Percentiles rank a stretch among this genome's conserved stretches.
These are phyloP conservation scores for Nipponia nippon DNA, from an alignment of 2,113 vertebrate species.

Conservation along the genomic window DNA sequence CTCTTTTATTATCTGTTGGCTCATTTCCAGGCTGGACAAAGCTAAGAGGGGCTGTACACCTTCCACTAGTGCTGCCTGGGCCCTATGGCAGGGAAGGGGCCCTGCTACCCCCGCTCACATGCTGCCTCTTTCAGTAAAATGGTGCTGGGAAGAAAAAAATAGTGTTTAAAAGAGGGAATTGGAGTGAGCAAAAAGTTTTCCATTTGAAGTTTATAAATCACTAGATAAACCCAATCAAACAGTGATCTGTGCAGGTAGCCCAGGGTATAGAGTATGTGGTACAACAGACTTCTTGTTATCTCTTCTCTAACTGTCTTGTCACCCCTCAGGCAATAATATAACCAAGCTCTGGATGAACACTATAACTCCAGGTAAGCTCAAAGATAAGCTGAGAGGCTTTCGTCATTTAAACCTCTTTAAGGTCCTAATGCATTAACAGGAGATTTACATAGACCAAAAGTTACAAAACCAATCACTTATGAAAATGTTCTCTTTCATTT, in stretches of 20 bases:
- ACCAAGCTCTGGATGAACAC: background rate
- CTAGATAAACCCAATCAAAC: background rate
- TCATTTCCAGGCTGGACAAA: background rate
- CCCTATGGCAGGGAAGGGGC: background rate
- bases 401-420: background rate
- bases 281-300: background rate
- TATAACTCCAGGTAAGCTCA: background rate
- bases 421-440: background rate
- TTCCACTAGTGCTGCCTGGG: background rate
- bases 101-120: background rate
- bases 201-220: background rate
- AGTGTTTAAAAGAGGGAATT: background rate
- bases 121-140: background rate
- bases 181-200: background rate
- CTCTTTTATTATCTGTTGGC: background rate
- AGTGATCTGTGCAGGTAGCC: background rate
- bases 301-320: background rate
- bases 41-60: background rate
- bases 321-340: background rate
- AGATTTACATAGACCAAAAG: background rate
- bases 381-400: constrained; percentile 38
- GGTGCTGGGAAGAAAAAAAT: background rate
- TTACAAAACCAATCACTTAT: background rate
- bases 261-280: background rate
- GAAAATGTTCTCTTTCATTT: background rate